Percentiles rank a stretch among this genome's conserved stretches.
Evolutionary conservation across 2,888 invertebrate genomes (phyloP).

Genomic region (Lamellibrachia satsuma): DNA sequence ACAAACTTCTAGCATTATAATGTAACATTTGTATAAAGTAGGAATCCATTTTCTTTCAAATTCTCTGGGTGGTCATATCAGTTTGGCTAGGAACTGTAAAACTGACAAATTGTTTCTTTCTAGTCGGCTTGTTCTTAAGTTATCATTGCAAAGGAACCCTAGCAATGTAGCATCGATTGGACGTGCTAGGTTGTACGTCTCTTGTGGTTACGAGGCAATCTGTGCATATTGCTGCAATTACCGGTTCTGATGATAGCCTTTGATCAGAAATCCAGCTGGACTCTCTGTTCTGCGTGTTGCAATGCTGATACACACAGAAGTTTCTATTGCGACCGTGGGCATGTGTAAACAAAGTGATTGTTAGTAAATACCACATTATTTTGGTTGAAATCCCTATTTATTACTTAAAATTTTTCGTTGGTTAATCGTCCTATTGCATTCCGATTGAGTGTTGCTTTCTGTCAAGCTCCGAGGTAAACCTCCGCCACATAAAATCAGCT

Average conservation of each 20-base stretch:
- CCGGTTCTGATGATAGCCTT: background rate
- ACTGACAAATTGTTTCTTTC: background rate
- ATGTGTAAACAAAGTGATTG: background rate
- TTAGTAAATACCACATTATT: background rate
- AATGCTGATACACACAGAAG: background rate
- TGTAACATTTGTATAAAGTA: background rate
- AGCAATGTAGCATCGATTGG: background rate
- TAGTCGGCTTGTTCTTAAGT: background rate
- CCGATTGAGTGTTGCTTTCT: no score
- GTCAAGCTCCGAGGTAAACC: no score
- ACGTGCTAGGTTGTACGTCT: background rate
- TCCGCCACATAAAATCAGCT: no score
- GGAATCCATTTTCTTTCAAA: background rate
- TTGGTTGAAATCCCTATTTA: no score
- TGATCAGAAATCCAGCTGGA: background rate
- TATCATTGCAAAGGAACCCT: background rate
- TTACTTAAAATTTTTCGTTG: no score
- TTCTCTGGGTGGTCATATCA: background rate
- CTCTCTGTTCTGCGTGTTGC: background rate
- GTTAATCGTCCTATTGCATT: no score
- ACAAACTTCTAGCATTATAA: background rate
- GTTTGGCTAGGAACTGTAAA: background rate
- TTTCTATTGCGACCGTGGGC: background rate
- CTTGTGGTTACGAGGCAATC: background rate
- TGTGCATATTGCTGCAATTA: background rate